phyloP scores from a whole-genome alignment of 2,888 invertebrate species.

The Diachrysia chrysitis region DNA sequence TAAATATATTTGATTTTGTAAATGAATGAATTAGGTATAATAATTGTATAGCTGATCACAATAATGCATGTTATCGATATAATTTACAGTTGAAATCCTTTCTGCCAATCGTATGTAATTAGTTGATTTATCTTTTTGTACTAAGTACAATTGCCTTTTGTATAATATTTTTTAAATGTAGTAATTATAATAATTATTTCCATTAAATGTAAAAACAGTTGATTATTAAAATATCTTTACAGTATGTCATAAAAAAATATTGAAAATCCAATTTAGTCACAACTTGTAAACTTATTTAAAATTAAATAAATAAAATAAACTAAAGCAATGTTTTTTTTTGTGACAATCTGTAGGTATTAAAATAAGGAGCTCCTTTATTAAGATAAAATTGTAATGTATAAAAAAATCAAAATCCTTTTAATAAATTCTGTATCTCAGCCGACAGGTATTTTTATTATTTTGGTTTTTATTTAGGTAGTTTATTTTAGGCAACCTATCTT shows the following conservation, averaged over 20 bases:
- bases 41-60: not conserved
- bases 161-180: not conserved
- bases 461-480: not conserved
- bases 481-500: no score
- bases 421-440: not conserved
- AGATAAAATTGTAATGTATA: not conserved
- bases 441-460: not conserved
- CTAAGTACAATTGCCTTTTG: no score
- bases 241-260: not conserved
- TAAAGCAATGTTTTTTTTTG: not conserved
- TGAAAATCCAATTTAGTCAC: not conserved
- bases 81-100: not conserved
- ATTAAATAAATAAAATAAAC: not conserved
- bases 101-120: not conserved
- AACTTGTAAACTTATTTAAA: not conserved
- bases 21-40: not conserved
- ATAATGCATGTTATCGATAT: not conserved
- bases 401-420: not conserved
- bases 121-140: not conserved
- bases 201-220: not conserved
- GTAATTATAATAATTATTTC: no score
- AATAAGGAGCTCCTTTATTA: constrained; percentile 25
- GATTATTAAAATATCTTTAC: not conserved
- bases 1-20: constrained; percentile 3
- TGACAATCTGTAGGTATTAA: constrained; percentile 1